Evolutionary conservation across 2,888 invertebrate genomes (phyloP).

Genomic region (Quadriops clusia): DNA sequence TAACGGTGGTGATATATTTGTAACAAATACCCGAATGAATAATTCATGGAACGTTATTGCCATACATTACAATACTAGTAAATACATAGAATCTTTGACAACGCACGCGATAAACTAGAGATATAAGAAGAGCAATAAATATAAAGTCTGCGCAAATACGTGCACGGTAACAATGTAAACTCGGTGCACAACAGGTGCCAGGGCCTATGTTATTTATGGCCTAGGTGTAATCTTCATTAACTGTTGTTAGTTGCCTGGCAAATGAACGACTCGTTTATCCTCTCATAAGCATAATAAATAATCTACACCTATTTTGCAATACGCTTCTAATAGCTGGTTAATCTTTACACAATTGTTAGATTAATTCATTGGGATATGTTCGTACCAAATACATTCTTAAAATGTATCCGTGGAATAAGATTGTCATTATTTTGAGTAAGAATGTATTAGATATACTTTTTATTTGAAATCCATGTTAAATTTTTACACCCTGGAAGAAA

Average conservation of each 20-base stretch:
- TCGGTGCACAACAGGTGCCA: conserved; percentile 21
- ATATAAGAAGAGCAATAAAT: conserved; percentile 14
- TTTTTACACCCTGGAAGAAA: too few species aligned
- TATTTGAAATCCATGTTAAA: too few species aligned
- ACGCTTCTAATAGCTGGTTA: too few species aligned
- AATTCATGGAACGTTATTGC: conserved; percentile 19
- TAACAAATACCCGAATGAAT: conserved; percentile 21
- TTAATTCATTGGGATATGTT: too few species aligned
- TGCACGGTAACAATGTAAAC: conserved; percentile 11
- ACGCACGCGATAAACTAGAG: conserved; percentile 17
- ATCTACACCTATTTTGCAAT: conserved; percentile 16
- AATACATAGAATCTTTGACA: conserved; percentile 16
- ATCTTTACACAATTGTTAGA: too few species aligned
- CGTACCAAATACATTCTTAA: too few species aligned
- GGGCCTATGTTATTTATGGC: conserved; percentile 20
- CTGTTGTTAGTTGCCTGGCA: conserved; percentile 19
- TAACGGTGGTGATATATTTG: conserved; percentile 20
- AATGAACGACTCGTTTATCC: conserved; percentile 21
- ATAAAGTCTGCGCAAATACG: conserved; percentile 8
- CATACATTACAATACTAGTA: conserved; percentile 17
- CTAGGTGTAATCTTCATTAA: conserved; percentile 23
- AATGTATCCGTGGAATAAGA: too few species aligned
- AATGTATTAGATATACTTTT: too few species aligned
- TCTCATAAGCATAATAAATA: conserved; percentile 21
- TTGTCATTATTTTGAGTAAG: too few species aligned